Evolutionary conservation across 1,140 invertebrate genomes (phyloP).

Genomic region (Drosophila bocqueti): DNA sequence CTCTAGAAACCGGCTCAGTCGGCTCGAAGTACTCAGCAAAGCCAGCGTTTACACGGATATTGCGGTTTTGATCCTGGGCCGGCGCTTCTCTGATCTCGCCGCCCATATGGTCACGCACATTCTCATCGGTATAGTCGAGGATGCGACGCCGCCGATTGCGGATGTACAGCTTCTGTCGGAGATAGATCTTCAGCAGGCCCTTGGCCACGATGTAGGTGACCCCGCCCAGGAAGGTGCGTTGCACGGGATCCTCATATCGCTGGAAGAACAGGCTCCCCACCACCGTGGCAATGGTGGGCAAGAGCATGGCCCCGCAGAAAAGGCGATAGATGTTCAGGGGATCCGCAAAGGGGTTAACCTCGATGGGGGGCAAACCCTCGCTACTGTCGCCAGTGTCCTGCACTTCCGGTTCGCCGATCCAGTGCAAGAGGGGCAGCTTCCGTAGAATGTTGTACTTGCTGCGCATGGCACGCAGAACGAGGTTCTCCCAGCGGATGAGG

Average conservation of each 20-base stretch:
- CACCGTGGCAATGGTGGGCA: slow-evolving; percentile 96
- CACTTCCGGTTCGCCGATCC: slow-evolving; percentile 9
- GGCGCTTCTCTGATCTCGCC: slow-evolving; percentile 7
- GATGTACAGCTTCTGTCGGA: slow-evolving; percentile 96
- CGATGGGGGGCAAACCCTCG: slow-evolving; percentile 68
- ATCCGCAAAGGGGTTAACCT: slow-evolving; percentile 88
- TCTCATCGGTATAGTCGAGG: slow-evolving; percentile 92
- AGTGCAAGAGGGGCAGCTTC: slow-evolving; percentile 86
- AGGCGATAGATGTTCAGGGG: slow-evolving; percentile 92
- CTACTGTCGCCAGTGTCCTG: slow-evolving; percentile 34
- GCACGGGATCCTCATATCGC: slow-evolving; percentile 93
- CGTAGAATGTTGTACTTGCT: slow-evolving; percentile 87
- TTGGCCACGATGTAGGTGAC: slow-evolving; percentile 96
- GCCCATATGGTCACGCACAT: slow-evolving; percentile 82
- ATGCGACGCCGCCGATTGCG: slow-evolving; percentile 92
- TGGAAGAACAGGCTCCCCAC: slow-evolving; percentile 94
- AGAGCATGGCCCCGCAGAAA: slow-evolving; percentile 95
- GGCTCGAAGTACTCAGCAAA: slow-evolving; percentile 3
- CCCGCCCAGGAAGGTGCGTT: slow-evolving; percentile 95
- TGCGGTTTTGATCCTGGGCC: not conserved
- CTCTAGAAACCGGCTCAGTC: not conserved
- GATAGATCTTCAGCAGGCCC: slow-evolving; percentile 97
- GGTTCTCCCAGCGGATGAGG: slow-evolving; percentile 98
- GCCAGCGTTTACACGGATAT: slow-evolving; percentile 21
- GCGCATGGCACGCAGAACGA: slow-evolving; percentile 90